phyloP scores from a whole-genome alignment of 2,888 invertebrate genomes.

The Epirrhoe tristata region DNA sequence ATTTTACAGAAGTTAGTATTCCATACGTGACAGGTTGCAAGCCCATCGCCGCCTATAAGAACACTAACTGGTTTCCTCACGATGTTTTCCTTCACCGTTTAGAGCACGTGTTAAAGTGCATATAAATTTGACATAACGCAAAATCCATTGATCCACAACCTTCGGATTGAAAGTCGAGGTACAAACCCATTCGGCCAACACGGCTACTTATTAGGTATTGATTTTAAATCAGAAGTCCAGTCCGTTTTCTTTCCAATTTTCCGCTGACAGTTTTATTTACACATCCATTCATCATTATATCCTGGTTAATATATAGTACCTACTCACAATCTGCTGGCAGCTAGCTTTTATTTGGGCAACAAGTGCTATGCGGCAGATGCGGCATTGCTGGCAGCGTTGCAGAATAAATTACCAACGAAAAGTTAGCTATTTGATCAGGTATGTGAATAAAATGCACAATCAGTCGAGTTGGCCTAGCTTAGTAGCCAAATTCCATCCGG shows the following conservation, averaged over 20 bases:
- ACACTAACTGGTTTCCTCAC: no score
- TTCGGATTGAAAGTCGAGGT: no score
- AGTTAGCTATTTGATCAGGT: slow-evolving; percentile 24
- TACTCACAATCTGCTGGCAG: neutral
- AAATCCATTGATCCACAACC: no score
- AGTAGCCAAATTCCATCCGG: no score
- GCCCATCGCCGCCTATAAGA: no score
- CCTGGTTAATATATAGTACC: neutral
- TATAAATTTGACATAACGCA: no score
- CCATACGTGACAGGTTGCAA: no score
- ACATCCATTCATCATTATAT: neutral
- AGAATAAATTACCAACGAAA: slow-evolving; percentile 30
- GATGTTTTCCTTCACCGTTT: no score
- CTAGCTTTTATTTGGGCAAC: slow-evolving; percentile 10
- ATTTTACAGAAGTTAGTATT: no score
- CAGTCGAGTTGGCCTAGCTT: neutral
- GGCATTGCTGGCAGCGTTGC: slow-evolving; percentile 31
- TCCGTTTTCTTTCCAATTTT: neutral
- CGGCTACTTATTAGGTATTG: no score
- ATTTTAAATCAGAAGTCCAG: neutral
- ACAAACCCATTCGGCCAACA: no score
- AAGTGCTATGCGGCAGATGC: slow-evolving; percentile 36
- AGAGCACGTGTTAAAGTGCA: no score
- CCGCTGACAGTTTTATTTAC: neutral
- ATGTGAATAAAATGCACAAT: slow-evolving; percentile 6